A percentile compares a stretch with the other conserved stretches of the same genome.
phyloP scores from a whole-genome alignment of 2,113 vertebrate species.

The Onychorhynchus coronatus region DNA sequence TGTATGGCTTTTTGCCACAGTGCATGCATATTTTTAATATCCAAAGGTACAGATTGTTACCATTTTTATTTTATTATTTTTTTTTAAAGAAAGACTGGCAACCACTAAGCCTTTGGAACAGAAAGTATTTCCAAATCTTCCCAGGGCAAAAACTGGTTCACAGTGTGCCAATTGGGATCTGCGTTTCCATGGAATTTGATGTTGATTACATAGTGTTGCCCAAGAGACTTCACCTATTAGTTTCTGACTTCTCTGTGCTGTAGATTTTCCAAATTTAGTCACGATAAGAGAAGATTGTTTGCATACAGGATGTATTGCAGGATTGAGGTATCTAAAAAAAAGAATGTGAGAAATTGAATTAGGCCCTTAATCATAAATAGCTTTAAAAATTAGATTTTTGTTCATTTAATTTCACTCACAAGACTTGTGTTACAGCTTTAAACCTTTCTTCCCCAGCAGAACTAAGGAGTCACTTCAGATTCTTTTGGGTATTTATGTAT shows the following conservation, averaged over 20 bases:
- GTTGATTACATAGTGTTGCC: background rate
- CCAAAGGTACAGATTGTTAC: background rate
- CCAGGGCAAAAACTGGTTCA: background rate
- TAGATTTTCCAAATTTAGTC: background rate
- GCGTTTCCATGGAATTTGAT: background rate
- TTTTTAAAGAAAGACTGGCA: background rate
- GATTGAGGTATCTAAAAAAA: background rate
- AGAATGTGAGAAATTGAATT: background rate
- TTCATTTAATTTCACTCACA: background rate
- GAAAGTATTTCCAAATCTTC: background rate
- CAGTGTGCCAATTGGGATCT: background rate
- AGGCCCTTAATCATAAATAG: background rate
- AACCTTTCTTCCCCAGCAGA: background rate
- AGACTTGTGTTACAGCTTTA: background rate
- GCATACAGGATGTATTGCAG: background rate
- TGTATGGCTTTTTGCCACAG: background rate
- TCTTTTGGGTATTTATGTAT: background rate
- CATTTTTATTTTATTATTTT: background rate
- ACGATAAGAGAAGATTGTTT: background rate
- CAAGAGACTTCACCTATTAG: background rate
- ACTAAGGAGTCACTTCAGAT: background rate
- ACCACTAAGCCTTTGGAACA: background rate
- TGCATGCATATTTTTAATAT: rapidly evolving
- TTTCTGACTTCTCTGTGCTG: background rate
- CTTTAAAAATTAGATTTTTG: background rate